Evolutionary conservation across 2,888 invertebrate genomes (phyloP).

Genomic region (Hypomecis punctinalis): DNA sequence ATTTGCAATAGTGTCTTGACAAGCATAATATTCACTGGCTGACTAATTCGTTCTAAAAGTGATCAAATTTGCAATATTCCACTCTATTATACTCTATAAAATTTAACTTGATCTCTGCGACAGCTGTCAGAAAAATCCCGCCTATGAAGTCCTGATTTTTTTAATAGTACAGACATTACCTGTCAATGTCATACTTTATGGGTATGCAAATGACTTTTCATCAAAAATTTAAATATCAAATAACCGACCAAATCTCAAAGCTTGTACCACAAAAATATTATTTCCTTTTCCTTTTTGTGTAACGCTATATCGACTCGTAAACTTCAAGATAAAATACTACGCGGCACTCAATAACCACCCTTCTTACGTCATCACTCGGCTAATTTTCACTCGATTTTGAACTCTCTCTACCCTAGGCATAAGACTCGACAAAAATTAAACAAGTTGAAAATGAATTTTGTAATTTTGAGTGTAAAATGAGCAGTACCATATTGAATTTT

Average conservation of each 20-base stretch:
- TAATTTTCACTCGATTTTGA: slow-evolving; percentile 29
- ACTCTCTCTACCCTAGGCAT: slow-evolving; percentile 33
- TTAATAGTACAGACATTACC: too few relatives aligned
- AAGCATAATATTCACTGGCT: too few relatives aligned
- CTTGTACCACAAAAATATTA: slow-evolving; percentile 54
- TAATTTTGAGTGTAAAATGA: slow-evolving; percentile 61
- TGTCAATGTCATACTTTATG: too few relatives aligned
- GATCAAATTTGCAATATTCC: too few relatives aligned
- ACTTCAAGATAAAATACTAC: slow-evolving; percentile 69
- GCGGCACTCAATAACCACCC: slow-evolving; percentile 48
- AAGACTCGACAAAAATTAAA: slow-evolving; percentile 3
- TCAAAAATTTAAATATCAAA: background rate
- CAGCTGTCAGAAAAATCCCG: too few relatives aligned
- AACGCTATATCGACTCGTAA: slow-evolving; percentile 70
- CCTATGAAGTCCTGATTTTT: too few relatives aligned
- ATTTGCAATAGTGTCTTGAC: too few relatives aligned
- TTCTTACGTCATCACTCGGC: slow-evolving; percentile 22
- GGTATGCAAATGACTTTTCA: background rate
- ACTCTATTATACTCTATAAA: too few relatives aligned
- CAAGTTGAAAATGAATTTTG: slow-evolving; percentile 3
- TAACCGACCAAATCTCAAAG: background rate
- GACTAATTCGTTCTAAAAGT: too few relatives aligned
- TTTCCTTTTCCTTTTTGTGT: slow-evolving; percentile 61
- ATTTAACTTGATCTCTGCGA: too few relatives aligned
- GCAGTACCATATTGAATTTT: slow-evolving; percentile 65